Percentiles rank a stretch among this genome's conserved stretches.
Conservation (phyloP, 2,888 invertebrate species). For the Pseudococcus jackbeardsleyi region DNA sequence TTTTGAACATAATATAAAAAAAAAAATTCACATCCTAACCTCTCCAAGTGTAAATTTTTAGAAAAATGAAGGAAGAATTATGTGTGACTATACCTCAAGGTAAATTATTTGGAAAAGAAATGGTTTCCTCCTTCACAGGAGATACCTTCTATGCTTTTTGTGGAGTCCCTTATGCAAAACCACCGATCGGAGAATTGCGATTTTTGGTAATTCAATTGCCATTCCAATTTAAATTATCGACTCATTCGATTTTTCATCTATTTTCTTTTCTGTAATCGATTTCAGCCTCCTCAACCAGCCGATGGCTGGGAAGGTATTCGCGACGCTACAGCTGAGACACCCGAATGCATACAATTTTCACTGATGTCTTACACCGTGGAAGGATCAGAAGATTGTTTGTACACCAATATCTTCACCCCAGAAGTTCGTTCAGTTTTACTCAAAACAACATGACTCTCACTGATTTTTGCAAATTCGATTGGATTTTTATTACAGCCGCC, state of each 20-base stretch:
- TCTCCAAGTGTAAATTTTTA: not conserved
- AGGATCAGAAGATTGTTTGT: constrained; percentile 51
- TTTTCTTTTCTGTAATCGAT: too few species aligned
- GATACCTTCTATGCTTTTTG: too few species aligned
- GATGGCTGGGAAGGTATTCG: constrained; percentile 30
- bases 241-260: too few species aligned
- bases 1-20: too few species aligned
- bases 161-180: too few species aligned
- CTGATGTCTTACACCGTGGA: not conserved
- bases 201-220: too few species aligned
- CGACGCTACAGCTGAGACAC: not conserved
- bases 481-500: not conserved
- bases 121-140: too few species aligned
- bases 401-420: constrained; percentile 34
- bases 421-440: not conserved
- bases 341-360: constrained; percentile 35
- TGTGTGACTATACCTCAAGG: not conserved
- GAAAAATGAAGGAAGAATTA: constrained; percentile 5
- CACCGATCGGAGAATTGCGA: too few species aligned
- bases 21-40: too few species aligned
- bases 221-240: too few species aligned
- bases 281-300: not conserved
- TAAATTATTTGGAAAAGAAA: too few species aligned
- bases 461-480: not conserved
- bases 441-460: too few species aligned